Evolutionary conservation across 2,113 vertebrate species (phyloP).

Genomic region (Columbina picui): DNA sequence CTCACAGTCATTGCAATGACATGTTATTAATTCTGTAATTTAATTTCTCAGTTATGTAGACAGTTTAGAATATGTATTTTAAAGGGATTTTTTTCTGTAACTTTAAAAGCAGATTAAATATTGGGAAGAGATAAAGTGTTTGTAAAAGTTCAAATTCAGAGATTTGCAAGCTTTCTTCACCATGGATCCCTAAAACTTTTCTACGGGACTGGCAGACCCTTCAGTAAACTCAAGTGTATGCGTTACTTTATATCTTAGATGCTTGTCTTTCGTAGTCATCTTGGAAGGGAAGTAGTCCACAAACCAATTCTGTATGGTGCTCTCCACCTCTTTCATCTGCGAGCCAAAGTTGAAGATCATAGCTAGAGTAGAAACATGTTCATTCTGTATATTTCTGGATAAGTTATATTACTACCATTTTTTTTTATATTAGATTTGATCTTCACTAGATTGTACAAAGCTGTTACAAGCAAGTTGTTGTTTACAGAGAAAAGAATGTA

Average conservation of each 20-base stretch:
- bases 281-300: not conserved
- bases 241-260: not conserved
- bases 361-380: not conserved
- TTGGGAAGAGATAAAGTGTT: not conserved
- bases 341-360: not conserved
- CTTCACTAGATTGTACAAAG: not conserved
- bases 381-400: not conserved
- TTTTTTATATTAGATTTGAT: not conserved
- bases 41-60: not conserved
- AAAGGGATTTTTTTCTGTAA: not conserved
- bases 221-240: not conserved
- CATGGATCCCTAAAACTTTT: not conserved
- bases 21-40: not conserved
- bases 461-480: not conserved
- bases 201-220: not conserved
- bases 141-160: not conserved
- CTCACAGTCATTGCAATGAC: constrained; percentile 11
- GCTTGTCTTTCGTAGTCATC: not conserved
- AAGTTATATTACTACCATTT: not conserved
- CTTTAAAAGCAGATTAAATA: not conserved
- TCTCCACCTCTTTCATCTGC: not conserved
- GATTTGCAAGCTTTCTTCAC: not conserved
- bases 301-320: accelerated
- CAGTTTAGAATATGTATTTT: not conserved
- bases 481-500: not conserved